Percentiles rank a stretch among this genome's conserved stretches.
Evolutionary conservation across 2,888 invertebrate species (phyloP).

Genomic region (Hypena proboscidalis): DNA sequence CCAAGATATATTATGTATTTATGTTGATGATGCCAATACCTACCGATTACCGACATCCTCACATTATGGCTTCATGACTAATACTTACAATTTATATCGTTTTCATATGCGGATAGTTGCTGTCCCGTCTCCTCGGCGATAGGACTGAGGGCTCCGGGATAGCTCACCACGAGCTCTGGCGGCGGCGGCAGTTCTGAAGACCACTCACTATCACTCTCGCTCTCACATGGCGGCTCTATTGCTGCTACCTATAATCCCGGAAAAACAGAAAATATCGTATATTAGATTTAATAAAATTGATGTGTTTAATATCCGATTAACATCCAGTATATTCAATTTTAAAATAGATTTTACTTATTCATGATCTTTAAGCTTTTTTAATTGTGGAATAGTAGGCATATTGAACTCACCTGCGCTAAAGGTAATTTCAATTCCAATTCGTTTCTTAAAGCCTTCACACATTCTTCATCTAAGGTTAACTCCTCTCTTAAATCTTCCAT

Average conservation of each 20-base stretch:
- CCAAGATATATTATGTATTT: no score
- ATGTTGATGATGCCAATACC: no score
- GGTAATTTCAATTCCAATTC: conserved; percentile 90
- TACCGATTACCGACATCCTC: no score
- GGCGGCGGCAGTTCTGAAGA: conserved; percentile 57
- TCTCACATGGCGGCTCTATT: conserved; percentile 51
- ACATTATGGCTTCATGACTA: no score
- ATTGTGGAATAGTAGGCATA: no score
- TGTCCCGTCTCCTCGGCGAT: conserved; percentile 75
- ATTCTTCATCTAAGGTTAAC: conserved; percentile 88
- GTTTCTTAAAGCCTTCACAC: conserved; percentile 89
- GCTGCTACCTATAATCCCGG: conserved; percentile 64
- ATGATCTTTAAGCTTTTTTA: no score
- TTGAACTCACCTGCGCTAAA: conserved; percentile 85
- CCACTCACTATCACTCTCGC: conserved; percentile 47
- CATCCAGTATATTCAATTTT: no score
- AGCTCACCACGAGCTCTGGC: conserved; percentile 70
- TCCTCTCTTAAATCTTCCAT: conserved; percentile 83
- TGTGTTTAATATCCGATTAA: no score
- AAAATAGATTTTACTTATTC: no score
- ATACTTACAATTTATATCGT: conserved; percentile 70
- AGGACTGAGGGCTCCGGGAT: conserved; percentile 75
- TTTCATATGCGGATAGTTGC: conserved; percentile 76
- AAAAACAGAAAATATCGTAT: no score
- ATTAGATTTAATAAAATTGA: no score